phyloP scores from a whole-genome alignment of 2,888 invertebrate genomes.

The Andrena minutula region DNA sequence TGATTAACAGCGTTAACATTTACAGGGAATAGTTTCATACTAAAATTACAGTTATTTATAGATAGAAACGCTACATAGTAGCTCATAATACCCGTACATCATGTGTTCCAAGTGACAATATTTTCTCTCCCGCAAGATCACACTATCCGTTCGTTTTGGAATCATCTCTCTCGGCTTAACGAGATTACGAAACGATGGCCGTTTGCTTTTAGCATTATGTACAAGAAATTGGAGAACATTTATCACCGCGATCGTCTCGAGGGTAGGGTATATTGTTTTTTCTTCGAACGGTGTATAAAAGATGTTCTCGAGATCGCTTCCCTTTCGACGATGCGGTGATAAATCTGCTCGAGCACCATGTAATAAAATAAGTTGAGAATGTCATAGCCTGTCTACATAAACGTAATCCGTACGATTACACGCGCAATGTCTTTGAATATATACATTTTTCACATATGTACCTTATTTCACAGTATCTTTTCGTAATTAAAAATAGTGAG shows the following conservation, averaged over 20 bases:
- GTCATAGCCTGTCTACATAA: conserved; percentile 61
- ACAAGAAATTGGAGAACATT: conserved; percentile 55
- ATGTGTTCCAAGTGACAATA: conserved; percentile 50
- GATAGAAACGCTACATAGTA: conserved; percentile 70
- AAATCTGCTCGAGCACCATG: conserved; percentile 51
- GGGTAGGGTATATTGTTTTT: not conserved
- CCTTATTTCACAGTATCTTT: conserved; percentile 45
- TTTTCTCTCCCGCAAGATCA: conserved; percentile 23
- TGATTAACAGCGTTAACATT: conserved; percentile 50
- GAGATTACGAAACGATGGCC: conserved; percentile 20
- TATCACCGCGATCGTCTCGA: conserved; percentile 29
- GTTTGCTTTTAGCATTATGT: conserved; percentile 44
- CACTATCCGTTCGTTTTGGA: conserved; percentile 31
- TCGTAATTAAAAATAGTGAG: conserved; percentile 67
- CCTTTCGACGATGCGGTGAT: conserved; percentile 29
- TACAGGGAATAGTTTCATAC: conserved; percentile 52
- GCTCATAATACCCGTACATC: conserved; percentile 64
- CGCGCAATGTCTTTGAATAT: conserved; percentile 57
- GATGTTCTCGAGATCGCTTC: conserved; percentile 9
- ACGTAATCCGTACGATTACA: conserved; percentile 53
- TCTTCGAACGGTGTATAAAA: conserved; percentile 34
- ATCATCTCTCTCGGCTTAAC: conserved; percentile 23
- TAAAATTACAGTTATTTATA: conserved; percentile 60
- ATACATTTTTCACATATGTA: conserved; percentile 66
- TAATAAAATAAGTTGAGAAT: conserved; percentile 62